A percentile compares a stretch with the other conserved stretches of the same genome.
Evolutionary conservation across 2,113 vertebrate genomes (phyloP).

Genomic region (Phylloscopus whistleri): DNA sequence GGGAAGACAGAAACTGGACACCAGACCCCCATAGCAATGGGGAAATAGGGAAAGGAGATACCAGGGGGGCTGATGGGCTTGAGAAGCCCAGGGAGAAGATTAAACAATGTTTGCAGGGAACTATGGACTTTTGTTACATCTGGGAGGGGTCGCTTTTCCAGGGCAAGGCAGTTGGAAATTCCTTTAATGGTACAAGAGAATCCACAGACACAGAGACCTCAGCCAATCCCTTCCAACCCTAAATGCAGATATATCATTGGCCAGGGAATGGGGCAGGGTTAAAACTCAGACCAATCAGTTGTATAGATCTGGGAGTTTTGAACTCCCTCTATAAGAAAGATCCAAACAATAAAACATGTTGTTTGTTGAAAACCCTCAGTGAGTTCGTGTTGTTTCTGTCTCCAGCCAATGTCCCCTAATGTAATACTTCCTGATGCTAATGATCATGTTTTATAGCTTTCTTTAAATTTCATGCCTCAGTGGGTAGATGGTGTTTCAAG

Average conservation of each 20-base stretch:
- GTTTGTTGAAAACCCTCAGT: neutral
- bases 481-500: neutral
- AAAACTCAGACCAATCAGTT: neutral
- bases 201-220: neutral
- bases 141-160: too few species aligned
- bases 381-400: neutral
- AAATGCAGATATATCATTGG: neutral
- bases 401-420: neutral
- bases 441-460: neutral
- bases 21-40: too few species aligned
- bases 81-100: too few species aligned
- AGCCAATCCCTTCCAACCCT: neutral
- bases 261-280: neutral
- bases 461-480: slow-evolving; percentile 7
- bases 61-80: too few species aligned
- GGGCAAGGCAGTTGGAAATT: too few species aligned
- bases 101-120: too few species aligned
- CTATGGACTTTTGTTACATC: too few species aligned
- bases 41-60: too few species aligned
- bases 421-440: neutral
- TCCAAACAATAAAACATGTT: neutral
- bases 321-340: neutral
- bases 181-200: too few species aligned
- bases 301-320: neutral
- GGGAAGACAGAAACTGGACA: too few species aligned